Evolutionary conservation across 2,888 invertebrate species (phyloP), one percentile per base, ranked within the genome.

Genomic region (Celastrina argiolus): DNA sequence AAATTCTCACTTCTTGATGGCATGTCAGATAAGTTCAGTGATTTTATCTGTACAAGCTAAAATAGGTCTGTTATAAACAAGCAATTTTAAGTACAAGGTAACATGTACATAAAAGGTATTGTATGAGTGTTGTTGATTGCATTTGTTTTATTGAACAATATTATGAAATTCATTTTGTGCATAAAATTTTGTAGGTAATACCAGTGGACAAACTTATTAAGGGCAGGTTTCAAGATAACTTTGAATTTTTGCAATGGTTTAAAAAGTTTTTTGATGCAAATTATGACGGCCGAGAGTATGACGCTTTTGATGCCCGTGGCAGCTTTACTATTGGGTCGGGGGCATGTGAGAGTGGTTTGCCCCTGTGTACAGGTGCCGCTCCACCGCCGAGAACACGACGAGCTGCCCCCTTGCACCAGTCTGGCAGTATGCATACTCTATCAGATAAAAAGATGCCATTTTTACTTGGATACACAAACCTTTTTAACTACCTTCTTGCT

Each of bases 241-340:
- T 99, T 94, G 99, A 99, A 93, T 99, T 99, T 93, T 96, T 99
- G 79, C 99, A 99, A 93, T 99, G 99, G 99, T 99, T 99, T 94
- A 99, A 99, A 94, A 99, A 99, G 91, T 99, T 99, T 93, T 99
- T 99, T 91, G 99, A 99, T 92, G 99, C 99, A 76, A 99, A 99
- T 93, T 99, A 99, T 92, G 98, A 98, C 87, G 99, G 98, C 74
- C 95, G 96, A 79, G 98, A 98, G 76, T 99, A 99, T 90, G 97
- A 99, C 84, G 97, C 98, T 66, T 91, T 96, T 73, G 96, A 96
- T 73, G 97, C 97, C 67, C 94, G 99, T 69, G 96, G 96, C 74
- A 96, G 97, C 75, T 92, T 96, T 77, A 92, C 93, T 71, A 92
- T 98, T 81, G 97, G 97, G 80, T 94, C 94, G 70, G 94, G 94